Evolutionary conservation across 2,888 invertebrate species (phyloP), one percentile per base, ranked within the genome.

Genomic region (Ernsta delagoae): DNA sequence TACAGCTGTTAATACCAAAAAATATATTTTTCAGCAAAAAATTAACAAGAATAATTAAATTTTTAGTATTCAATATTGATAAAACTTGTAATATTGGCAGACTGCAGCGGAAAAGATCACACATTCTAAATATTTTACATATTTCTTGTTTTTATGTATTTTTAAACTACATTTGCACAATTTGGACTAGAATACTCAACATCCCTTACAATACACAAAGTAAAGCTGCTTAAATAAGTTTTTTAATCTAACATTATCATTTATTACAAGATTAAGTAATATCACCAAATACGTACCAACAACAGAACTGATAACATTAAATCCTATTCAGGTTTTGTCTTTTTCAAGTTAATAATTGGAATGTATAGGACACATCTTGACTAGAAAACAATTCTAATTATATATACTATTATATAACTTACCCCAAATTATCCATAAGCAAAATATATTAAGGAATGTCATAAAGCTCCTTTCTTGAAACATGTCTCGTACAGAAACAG

Each of bases 211-310:
- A 39, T 78, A 50, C 50, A 16, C 7, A 16, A 80, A 77, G 71
- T 75, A 79, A 89, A 88, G 84, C 83, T 65, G 75, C 77, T 84
- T 87, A 85, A 82, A 39, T 78, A 81, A 81, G 12, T 79, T 79
- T 75, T 79, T 79, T 74, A 65, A 70, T 70, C 80, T 81, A 80
- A 73, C 34, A 56, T 56, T 56, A 56, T n/a, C 34, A 56, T 60
- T 78, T 79, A 80, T 81, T 78, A 76, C 79, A 83, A 81, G 72
- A 39, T 86, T 86, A 89, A 73, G 85, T 90, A 90, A 90, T 90
- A 91, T 91, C 90, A 90, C 89, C 54, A n/a, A 54, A 9, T 54
- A 54, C 54, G 85, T 83, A 82, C 81, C 77, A 83, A 81, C 78
- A 82, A 73, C n/a, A n/a, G n/a, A n/a, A n/a, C 74, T 71, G 71